These are phyloP conservation scores for Heliothis virescens DNA, from an alignment of 1,140 invertebrate species.

Conservation along the genomic window DNA sequence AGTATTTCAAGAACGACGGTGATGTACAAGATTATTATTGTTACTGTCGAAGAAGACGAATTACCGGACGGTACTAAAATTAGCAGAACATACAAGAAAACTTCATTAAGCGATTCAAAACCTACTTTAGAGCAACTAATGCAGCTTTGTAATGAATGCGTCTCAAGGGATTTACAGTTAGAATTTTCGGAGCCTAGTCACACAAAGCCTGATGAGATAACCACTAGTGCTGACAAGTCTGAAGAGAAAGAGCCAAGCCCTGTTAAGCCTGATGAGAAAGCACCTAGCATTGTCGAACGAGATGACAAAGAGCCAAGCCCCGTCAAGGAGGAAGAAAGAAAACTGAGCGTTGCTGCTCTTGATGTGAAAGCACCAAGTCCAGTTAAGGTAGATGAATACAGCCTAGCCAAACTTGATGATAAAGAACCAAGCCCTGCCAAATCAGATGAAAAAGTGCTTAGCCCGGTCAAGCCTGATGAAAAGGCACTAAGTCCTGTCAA, in stretches of 20 bases:
- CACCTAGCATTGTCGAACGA: not conserved
- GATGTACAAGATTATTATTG: constrained; percentile 30
- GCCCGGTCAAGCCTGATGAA: not conserved
- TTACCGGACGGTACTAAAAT: constrained; percentile 28
- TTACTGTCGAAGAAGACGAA: constrained; percentile 27
- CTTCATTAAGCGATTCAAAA: not conserved
- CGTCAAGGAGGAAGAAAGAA: not conserved
- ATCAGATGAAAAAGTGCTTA: not conserved
- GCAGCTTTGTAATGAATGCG: not conserved
- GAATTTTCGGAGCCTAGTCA: not conserved
- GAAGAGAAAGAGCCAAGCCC: not conserved
- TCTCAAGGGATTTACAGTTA: not conserved
- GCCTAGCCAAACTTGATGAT: not conserved
- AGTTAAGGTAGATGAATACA: not conserved
- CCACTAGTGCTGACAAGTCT: too few relatives aligned
- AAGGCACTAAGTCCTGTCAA: not conserved
- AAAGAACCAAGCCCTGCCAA: not conserved
- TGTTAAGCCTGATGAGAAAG: not conserved
- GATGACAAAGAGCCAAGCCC: constrained; percentile 8
- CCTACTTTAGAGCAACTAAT: constrained; percentile 6
- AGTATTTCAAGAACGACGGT: constrained; percentile 8
- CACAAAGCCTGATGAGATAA: not conserved
- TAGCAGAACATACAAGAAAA: constrained; percentile 10
- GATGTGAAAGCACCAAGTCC: too few relatives aligned
- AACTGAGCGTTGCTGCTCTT: too few relatives aligned